Evolutionary conservation across 1,140 invertebrate species (phyloP).

Genomic region (Temnothorax curvispinosus): DNA sequence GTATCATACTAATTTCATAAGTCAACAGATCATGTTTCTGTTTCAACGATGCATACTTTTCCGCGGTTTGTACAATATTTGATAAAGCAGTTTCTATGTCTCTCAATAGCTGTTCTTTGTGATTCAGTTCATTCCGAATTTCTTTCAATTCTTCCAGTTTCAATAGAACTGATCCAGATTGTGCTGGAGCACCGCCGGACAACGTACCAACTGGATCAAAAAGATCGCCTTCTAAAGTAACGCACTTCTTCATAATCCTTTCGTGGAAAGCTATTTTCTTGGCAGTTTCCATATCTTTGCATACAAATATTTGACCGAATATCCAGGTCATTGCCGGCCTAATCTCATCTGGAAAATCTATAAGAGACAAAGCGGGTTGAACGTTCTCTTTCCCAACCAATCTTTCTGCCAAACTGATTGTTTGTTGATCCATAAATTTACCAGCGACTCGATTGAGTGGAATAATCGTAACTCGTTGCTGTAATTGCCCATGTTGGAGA

Average conservation of each 20-base stretch:
- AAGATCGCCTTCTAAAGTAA: slow-evolving; percentile 97
- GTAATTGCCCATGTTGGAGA: slow-evolving; percentile 93
- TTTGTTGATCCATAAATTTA: slow-evolving; percentile 87
- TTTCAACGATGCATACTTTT: slow-evolving; percentile 88
- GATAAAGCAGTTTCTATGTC: slow-evolving; percentile 86
- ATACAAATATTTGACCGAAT: slow-evolving; percentile 95
- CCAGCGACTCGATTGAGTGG: slow-evolving; percentile 96
- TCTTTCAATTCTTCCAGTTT: slow-evolving; percentile 85
- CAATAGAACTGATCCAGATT: slow-evolving; percentile 84
- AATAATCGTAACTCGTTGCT: slow-evolving; percentile 93
- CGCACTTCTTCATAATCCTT: slow-evolving; percentile 91
- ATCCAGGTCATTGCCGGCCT: slow-evolving; percentile 94
- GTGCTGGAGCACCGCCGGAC: slow-evolving; percentile 91
- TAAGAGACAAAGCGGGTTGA: slow-evolving; percentile 92
- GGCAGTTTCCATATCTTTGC: slow-evolving; percentile 92
- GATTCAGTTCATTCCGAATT: slow-evolving; percentile 85
- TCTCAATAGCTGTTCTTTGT: slow-evolving; percentile 85
- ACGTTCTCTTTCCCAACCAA: slow-evolving; percentile 94
- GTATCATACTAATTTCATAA: slow-evolving; percentile 90
- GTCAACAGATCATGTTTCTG: slow-evolving; percentile 90
- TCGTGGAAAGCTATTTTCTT: slow-evolving; percentile 92
- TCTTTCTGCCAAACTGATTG: slow-evolving; percentile 90
- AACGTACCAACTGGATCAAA: slow-evolving; percentile 96
- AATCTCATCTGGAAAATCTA: slow-evolving; percentile 91
- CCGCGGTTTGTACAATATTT: slow-evolving; percentile 84